Evolutionary conservation across 2,797 vertebrate genomes (phyloP).

Genomic region (Ataeniobius toweri): DNA sequence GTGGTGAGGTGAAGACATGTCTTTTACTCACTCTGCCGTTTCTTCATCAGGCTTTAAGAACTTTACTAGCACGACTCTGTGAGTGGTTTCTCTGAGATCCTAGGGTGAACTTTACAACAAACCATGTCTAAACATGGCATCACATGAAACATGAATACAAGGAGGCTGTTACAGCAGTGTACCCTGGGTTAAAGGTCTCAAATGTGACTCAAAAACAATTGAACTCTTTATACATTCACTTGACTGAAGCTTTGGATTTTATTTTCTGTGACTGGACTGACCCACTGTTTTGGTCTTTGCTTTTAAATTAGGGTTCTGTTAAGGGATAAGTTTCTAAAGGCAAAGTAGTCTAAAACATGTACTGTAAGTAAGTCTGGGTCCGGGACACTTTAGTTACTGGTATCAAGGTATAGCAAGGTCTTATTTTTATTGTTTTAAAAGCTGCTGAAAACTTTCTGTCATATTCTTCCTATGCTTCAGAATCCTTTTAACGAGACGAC

Average conservation of each 20-base stretch:
- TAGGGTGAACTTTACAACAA: slow-evolving; percentile 12
- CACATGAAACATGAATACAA: slow-evolving; percentile 50
- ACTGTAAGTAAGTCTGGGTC: background rate
- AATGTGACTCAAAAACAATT: background rate
- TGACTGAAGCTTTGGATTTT: background rate
- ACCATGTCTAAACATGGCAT: slow-evolving; percentile 48
- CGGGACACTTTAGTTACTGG: background rate
- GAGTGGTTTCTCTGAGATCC: background rate
- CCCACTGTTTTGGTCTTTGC: background rate
- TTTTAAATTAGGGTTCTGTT: no score
- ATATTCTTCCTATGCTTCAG: background rate
- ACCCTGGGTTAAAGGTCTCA: background rate
- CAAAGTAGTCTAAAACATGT: background rate
- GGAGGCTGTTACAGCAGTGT: slow-evolving; percentile 2
- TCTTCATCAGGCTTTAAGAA: background rate
- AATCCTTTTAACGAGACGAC: background rate
- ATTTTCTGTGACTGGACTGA: background rate
- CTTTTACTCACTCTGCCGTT: background rate
- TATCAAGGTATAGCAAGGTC: background rate
- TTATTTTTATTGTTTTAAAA: background rate
- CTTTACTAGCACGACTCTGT: background rate
- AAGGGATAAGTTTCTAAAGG: background rate
- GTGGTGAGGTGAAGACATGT: background rate
- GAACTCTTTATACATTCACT: background rate
- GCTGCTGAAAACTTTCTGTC: background rate